Base-by-base conservation (phyloP, 2,113 vertebrate genomes). In the Leptobrachium ailaonicum region DNA sequence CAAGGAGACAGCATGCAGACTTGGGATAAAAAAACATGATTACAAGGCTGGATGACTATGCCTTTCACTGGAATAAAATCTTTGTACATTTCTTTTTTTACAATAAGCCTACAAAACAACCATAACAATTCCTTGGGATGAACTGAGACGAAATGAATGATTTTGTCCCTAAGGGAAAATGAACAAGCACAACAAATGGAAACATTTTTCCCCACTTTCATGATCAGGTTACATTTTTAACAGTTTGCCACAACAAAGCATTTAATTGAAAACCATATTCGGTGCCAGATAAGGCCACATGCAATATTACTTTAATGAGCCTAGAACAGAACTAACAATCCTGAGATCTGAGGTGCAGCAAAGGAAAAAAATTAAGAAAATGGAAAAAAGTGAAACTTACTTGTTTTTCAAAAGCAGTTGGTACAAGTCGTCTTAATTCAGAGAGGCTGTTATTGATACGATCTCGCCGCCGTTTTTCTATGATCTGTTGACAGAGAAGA, bases 371-470 rank as follows among this genome's bases (percentile, higher is more conserved):
- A 43, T n/a, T n/a, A n/a, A n/a, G n/a, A n/a, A n/a, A n/a, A 58
- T 45, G 84, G 73, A 50, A 53, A 6, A 67, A 50, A 58, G 64
- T 14, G 79, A 80, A 69, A 76, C 92, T 94, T 91, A 97, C 96
- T 96, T 98, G 96, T 88, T 98, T 98, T 92, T 99, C 95, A 87
- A 96, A 96, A 41, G 96, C 95, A 0, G 95, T 96, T 60, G 97
- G 97, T 85, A 99, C 95, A 75, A 99, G 93, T 77, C 96, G 83
- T 83, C 97, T 93, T 83, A 99, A 81, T 89, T 99, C 97, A 20
- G 93, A 94, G 90, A 98, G 91, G 77, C 97, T 97, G 91, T 92
- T 96, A 93, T 99, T 99, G 91, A 99, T 99, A 83, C 97, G 90
- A 92, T 98, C 96, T 84, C 96, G 91, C 75, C 96, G 94, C 85